Base-by-base conservation (phyloP, 1,140 invertebrate genomes). In the Drosophila nasuta region DNA sequence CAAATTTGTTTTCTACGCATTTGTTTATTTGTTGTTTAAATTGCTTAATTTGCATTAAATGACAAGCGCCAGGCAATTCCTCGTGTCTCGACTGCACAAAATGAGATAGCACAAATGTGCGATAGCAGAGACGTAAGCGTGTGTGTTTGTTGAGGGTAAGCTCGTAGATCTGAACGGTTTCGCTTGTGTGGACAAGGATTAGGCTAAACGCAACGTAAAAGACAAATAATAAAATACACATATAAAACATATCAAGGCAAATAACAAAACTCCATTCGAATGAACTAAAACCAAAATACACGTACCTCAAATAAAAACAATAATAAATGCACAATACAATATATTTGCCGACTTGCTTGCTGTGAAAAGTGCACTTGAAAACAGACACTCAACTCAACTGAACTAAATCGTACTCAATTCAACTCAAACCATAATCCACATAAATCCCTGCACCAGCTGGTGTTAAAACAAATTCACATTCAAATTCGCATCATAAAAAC, bases 1-100 rank as follows among this genome's bases (percentile, higher is more conserved):
- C 67, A 71, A 70, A 75, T 76, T 65, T 65, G 67, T 71, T 65
- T 76, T 41, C 45, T 45, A 58, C 58, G 56, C 41, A 69, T 75
- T 71, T 65, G 63, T 76, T 69, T 75, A 71, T 81, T 74, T 87
- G 73, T 86, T 79, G 77, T 88, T 87, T 82, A 87, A 87, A 87
- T 87, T 87, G 80, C 87, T 80, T 88, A 88, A 88, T 87, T 87
- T 87, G 77, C 83, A 87, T 87, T 87, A 75, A 88, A 72, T 72
- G 83, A 80, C 76, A 72, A 68, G 66, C 72, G 54, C 51, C 59
- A 64, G 54, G 64, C 59, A 69, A 43, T 60, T n/a, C 66, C 65
- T 54, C 10, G 41, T 46, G 41, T 35, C 51, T 54, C n/a, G 15
- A 52, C 64, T 70, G 58, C 67, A 46, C 63, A 52, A 38, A 35